Conservation (phyloP, 30 jellyfish, hydroid and myxozoan species). For the Nemopilema nomurai region DNA sequence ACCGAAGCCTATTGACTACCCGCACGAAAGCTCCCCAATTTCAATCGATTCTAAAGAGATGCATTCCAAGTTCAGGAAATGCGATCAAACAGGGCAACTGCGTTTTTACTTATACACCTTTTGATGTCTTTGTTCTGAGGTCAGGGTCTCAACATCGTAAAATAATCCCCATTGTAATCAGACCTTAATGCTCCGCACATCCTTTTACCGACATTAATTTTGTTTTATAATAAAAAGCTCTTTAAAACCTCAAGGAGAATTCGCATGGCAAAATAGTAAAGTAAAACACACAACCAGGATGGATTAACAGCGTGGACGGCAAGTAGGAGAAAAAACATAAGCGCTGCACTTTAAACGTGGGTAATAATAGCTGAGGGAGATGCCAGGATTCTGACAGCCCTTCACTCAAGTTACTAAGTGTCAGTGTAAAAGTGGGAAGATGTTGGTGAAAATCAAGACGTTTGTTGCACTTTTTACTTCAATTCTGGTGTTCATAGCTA, state of each 20-base stretch:
- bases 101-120: conserved; percentile 9
- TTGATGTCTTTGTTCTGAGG: conserved; percentile 36
- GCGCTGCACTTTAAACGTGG: background rate
- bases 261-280: conserved; percentile 4
- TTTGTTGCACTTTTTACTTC: no score
- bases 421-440: no score
- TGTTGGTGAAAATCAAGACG: no score
- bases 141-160: conserved; percentile 16
- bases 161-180: conserved; percentile 18
- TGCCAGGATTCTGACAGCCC: background rate
- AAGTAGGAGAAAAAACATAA: background rate
- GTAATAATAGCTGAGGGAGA: background rate
- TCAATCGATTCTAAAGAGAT: conserved; percentile 1
- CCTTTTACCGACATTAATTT: conserved; percentile 42
- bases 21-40: background rate
- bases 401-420: no score
- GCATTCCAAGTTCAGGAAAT: conserved; percentile 43
- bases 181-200: conserved; percentile 19
- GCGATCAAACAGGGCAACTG: background rate
- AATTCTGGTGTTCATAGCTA: no score
- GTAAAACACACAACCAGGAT: background rate
- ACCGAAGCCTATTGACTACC: background rate
- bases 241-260: conserved; percentile 19
- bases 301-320: background rate
- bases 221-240: conserved; percentile 21